Conservation (phyloP, 1,140 invertebrate genomes). For the Drosophila truncata region DNA sequence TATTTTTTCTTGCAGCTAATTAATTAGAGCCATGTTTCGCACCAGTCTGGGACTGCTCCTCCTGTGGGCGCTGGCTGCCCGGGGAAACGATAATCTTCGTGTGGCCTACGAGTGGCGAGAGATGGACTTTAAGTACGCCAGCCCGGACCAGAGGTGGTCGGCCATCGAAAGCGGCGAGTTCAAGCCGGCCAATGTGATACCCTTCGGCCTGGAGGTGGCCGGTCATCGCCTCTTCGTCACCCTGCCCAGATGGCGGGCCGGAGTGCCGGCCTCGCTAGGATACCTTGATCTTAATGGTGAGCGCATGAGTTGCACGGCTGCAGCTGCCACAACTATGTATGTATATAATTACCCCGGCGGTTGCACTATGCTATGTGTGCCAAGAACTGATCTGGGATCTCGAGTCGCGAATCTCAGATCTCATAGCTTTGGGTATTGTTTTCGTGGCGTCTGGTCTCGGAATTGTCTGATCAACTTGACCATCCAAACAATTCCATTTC, state of each 20-base stretch:
- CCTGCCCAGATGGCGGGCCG: conserved; percentile 90
- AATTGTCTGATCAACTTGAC: conserved; percentile 30
- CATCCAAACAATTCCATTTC: conserved; percentile 51
- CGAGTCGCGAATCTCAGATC: conserved; percentile 20
- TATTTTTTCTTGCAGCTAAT: conserved; percentile 30
- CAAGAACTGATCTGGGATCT: conserved; percentile 47
- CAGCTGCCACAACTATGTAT: conserved; percentile 29
- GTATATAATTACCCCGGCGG: conserved; percentile 40
- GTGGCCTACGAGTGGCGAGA: conserved; percentile 90
- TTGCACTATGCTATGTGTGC: conserved; percentile 46
- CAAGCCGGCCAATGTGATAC: conserved; percentile 89
- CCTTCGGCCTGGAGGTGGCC: conserved; percentile 89
- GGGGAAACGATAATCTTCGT: conserved; percentile 88
- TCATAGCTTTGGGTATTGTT: conserved; percentile 45
- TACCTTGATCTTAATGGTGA: conserved; percentile 90
- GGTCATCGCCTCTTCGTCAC: conserved; percentile 89
- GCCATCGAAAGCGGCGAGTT: conserved; percentile 87
- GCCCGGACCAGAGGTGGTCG: conserved; percentile 86
- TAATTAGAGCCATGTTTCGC: conserved; percentile 45
- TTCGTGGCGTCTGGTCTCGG: conserved; percentile 29
- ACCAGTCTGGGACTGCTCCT: conserved; percentile 29
- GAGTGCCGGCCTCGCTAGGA: conserved; percentile 90
- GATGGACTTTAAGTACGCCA: conserved; percentile 89
- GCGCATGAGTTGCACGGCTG: conserved; percentile 55
- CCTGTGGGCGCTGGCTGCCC: conserved; percentile 44